These are phyloP conservation scores for Cinclus cinclus DNA, from an alignment of 2,113 vertebrate species.

Conservation along the genomic window DNA sequence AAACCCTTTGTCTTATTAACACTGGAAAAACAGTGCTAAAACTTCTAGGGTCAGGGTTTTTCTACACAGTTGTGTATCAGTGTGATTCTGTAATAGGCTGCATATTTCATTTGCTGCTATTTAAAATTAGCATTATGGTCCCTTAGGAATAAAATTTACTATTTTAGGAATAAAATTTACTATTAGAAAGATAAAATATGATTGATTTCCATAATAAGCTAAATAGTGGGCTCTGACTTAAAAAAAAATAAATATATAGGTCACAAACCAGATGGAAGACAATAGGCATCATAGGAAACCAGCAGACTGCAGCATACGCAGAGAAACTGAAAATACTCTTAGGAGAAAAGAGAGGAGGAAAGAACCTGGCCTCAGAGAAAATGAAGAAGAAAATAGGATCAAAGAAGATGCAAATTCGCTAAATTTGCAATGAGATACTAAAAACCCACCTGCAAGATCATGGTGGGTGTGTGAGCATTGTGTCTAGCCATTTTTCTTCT, in stretches of 20 bases:
- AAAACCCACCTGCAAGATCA: neutral
- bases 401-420: neutral
- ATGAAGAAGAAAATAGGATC: neutral
- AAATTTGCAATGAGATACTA: neutral
- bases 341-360: neutral
- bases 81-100: neutral
- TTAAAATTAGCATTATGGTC: neutral
- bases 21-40: neutral
- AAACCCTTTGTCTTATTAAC: neutral
- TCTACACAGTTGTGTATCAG: neutral
- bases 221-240: neutral
- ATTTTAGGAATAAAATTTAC: neutral
- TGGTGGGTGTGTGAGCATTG: neutral
- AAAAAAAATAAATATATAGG: neutral
- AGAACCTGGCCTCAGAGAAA: neutral
- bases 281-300: neutral
- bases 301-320: neutral
- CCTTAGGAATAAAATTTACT: neutral
- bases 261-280: neutral
- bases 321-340: neutral
- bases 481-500: neutral
- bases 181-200: neutral
- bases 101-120: neutral
- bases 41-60: neutral
- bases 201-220: neutral